These are phyloP conservation scores for Agrochola litura DNA, from an alignment of 2,888 invertebrate genomes.

Conservation along the genomic window DNA sequence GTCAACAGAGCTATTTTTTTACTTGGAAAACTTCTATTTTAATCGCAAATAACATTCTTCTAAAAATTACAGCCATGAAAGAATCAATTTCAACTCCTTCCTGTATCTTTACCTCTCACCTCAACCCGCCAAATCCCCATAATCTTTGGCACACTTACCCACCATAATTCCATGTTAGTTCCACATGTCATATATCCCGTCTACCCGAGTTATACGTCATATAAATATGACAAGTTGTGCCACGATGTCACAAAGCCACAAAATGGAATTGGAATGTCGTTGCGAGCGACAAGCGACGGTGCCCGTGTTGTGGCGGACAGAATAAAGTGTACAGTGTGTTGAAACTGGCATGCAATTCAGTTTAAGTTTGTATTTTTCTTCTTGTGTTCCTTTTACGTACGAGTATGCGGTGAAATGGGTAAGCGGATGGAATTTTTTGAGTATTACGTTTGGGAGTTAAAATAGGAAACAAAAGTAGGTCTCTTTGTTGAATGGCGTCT, in stretches of 20 bases:
- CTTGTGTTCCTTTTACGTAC: slow-evolving; percentile 36
- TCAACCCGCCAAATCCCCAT: background rate
- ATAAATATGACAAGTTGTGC: slow-evolving; percentile 66
- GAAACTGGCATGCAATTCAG: slow-evolving; percentile 64
- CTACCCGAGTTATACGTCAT: slow-evolving; percentile 55
- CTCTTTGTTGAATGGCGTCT: slow-evolving; percentile 6
- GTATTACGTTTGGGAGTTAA: slow-evolving; percentile 35
- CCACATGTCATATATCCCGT: slow-evolving; percentile 52
- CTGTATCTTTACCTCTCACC: background rate
- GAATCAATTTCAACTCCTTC: background rate
- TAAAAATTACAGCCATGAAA: background rate
- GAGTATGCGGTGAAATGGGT: slow-evolving; percentile 31
- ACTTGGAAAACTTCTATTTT: background rate
- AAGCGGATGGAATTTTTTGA: slow-evolving; percentile 47
- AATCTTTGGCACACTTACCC: slow-evolving; percentile 30
- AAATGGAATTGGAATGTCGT: slow-evolving; percentile 70
- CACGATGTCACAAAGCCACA: slow-evolving; percentile 64
- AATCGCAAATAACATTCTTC: background rate
- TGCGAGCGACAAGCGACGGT: slow-evolving; percentile 60
- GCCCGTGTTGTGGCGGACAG: slow-evolving; percentile 60
- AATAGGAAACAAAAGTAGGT: slow-evolving; percentile 22
- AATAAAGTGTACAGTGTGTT: slow-evolving; percentile 62
- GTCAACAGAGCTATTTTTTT: background rate
- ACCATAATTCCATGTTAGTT: slow-evolving; percentile 55
- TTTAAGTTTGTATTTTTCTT: slow-evolving; percentile 60